phyloP scores from a whole-genome alignment of 2,113 vertebrate genomes.

The Poeciliopsis retropinna region DNA sequence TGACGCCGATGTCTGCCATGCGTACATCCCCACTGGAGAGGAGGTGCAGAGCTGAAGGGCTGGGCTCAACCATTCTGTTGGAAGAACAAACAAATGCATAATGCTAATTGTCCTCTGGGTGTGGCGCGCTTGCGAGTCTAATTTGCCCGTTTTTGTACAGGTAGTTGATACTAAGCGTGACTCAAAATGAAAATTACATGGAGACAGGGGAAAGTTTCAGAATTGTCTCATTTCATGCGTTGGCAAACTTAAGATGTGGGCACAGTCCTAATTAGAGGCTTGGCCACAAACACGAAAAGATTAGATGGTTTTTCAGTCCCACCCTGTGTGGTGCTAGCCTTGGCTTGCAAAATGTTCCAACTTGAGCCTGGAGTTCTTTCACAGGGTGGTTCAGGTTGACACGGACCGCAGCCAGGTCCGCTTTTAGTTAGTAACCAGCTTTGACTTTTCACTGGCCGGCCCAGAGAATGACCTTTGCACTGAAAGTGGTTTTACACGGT shows the following conservation, averaged over 20 bases:
- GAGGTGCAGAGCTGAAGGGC: conserved; percentile 82
- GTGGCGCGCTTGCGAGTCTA: background rate
- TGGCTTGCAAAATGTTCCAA: background rate
- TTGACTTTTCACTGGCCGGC: too few species aligned
- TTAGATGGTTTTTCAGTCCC: background rate
- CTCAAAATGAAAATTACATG: background rate
- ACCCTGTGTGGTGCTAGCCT: background rate
- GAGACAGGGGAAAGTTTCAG: background rate
- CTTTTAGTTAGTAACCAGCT: too few species aligned
- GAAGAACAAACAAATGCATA: conserved; percentile 29
- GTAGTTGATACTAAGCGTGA: background rate
- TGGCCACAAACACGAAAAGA: background rate
- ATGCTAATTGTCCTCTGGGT: conserved; percentile 3
- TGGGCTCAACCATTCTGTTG: conserved; percentile 93
- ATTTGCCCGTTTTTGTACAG: background rate
- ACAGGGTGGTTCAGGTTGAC: background rate
- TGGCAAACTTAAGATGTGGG: background rate
- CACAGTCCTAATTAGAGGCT: background rate
- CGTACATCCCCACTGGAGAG: conserved; percentile 81
- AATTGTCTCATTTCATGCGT: background rate
- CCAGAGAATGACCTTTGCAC: too few species aligned
- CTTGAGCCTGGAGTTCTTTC: background rate
- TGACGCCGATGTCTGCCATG: conserved; percentile 89
- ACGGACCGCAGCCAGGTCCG: background rate
- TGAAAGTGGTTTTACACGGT: too few species aligned